phyloP scores from a whole-genome alignment of 1,140 invertebrate genomes.

The Delia radicum region DNA sequence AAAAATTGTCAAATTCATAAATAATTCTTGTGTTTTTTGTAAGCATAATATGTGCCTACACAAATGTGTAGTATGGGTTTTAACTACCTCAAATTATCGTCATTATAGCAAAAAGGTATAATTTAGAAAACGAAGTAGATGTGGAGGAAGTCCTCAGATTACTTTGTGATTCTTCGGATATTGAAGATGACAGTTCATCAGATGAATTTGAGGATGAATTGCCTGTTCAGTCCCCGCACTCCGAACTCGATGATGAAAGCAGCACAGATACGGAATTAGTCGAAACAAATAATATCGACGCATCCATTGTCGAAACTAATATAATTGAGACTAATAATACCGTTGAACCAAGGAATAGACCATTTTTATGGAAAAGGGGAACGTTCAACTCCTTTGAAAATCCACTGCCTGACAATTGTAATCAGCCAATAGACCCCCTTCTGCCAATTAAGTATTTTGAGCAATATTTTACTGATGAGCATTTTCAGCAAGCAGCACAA shows the following conservation, averaged over 20 bases:
- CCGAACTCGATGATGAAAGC: not conserved
- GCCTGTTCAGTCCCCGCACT: not conserved
- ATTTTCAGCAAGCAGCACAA: not conserved
- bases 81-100: not conserved
- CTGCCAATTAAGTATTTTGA: not conserved
- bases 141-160: not conserved
- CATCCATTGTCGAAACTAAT: not conserved
- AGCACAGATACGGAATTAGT: not conserved
- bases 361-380: not conserved
- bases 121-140: not conserved
- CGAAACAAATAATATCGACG: too few species aligned
- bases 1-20: not conserved
- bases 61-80: not conserved
- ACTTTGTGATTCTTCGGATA: not conserved
- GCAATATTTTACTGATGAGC: not conserved
- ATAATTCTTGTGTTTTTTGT: not conserved
- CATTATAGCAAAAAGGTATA: not conserved
- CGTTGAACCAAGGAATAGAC: not conserved
- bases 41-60: slow-evolving; percentile 5
- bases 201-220: not conserved
- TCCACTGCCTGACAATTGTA: not conserved
- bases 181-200: not conserved
- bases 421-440: not conserved
- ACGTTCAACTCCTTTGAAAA: not conserved
- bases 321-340: too few species aligned